Percentiles rank a stretch among this genome's conserved stretches.
Evolutionary conservation across 2,797 vertebrate genomes (phyloP).

Genomic region (Bryconaethiops microstoma): DNA sequence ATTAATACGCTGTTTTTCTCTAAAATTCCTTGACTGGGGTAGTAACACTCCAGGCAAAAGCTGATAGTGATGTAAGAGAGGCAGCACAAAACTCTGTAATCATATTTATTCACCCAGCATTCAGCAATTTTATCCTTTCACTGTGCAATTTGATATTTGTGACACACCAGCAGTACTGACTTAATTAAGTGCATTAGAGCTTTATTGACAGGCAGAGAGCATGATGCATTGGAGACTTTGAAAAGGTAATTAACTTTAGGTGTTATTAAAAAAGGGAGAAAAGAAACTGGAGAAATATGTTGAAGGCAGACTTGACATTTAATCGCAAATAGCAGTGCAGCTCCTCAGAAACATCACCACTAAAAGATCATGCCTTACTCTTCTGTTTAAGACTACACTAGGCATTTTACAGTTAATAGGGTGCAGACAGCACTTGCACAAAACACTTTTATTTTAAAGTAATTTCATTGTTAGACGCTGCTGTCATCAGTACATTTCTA

Average conservation of each 20-base stretch:
- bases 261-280: constrained; percentile 54
- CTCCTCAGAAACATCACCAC: neutral
- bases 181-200: constrained; percentile 61
- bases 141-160: constrained; percentile 50
- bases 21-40: constrained; percentile 8
- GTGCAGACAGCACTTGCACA: neutral
- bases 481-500: neutral
- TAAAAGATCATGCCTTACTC: neutral
- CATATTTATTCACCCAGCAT: constrained; percentile 53
- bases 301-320: constrained; percentile 38
- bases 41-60: constrained; percentile 33
- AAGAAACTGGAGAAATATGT: constrained; percentile 36
- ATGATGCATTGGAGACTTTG: constrained; percentile 46
- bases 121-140: constrained; percentile 25
- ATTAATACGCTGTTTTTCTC: constrained; percentile 13
- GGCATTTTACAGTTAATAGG: neutral
- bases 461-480: neutral
- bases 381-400: neutral
- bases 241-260: constrained; percentile 62
- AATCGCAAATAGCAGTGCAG: constrained; percentile 22
- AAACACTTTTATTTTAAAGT: neutral
- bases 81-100: constrained; percentile 44
- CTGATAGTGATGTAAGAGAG: constrained; percentile 46
- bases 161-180: constrained; percentile 47
- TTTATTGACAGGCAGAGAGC: constrained; percentile 59